Conservation (phyloP, 2,888 invertebrate genomes). For the Tineola bisselliella region DNA sequence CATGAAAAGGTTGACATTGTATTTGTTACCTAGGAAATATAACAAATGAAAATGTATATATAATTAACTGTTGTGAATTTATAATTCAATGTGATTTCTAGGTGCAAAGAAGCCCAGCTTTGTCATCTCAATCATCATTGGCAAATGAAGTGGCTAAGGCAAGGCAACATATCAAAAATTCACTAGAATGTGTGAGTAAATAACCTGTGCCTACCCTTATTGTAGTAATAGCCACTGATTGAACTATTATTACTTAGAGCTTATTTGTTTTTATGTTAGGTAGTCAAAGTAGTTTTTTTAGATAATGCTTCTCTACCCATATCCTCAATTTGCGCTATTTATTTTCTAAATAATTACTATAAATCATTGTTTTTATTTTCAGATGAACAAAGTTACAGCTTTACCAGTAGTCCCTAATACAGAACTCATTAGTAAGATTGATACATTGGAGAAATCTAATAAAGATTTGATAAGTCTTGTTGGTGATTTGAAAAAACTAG, state of each 20-base stretch:
- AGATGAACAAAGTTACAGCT: constrained; percentile 74
- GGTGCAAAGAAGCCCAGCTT: constrained; percentile 14
- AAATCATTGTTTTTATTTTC: constrained; percentile 23
- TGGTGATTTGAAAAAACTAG: constrained; percentile 51
- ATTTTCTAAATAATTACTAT: too few relatives aligned
- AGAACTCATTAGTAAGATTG: constrained; percentile 66
- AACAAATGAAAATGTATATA: background rate
- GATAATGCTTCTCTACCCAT: too few relatives aligned
- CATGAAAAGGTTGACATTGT: too few relatives aligned
- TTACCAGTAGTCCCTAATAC: constrained; percentile 65
- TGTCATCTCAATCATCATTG: constrained; percentile 69
- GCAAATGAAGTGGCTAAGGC: constrained; percentile 88
- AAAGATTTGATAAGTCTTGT: constrained; percentile 56
- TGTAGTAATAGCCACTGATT: background rate
- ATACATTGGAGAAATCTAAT: constrained; percentile 69
- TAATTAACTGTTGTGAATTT: background rate
- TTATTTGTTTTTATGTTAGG: background rate
- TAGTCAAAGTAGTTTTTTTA: too few relatives aligned
- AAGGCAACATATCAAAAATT: constrained; percentile 83
- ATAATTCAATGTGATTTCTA: background rate
- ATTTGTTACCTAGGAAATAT: background rate
- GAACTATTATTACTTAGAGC: background rate
- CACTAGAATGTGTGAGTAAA: constrained; percentile 75
- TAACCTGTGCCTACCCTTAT: too few relatives aligned
- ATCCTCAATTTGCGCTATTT: too few relatives aligned